Evolutionary conservation across 2,797 vertebrate species (phyloP).

Genomic region (Gallinago nigripennis): DNA sequence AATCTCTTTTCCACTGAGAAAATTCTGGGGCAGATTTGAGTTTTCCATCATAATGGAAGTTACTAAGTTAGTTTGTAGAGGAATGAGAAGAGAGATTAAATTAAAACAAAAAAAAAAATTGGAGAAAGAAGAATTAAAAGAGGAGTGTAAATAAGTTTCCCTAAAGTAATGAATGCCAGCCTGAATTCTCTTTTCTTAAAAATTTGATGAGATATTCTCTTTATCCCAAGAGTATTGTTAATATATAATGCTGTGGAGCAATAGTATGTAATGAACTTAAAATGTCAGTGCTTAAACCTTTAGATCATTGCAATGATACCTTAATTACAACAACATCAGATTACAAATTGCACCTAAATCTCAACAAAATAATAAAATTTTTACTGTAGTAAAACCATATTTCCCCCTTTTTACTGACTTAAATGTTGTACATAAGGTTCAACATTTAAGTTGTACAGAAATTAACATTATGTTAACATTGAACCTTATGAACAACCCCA

Average conservation of each 20-base stretch:
- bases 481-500: not conserved
- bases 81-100: not conserved
- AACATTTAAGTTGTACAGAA: too few species aligned
- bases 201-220: not conserved
- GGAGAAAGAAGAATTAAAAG: not conserved
- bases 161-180: not conserved
- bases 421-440: not conserved
- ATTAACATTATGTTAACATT: too few species aligned
- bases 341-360: not conserved
- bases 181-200: not conserved
- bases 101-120: not conserved
- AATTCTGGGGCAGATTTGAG: not conserved
- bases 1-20: not conserved
- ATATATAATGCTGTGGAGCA: not conserved
- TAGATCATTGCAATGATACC: not conserved
- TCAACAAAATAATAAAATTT: not conserved
- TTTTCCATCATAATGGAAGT: not conserved
- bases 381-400: not conserved
- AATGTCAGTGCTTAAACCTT: not conserved
- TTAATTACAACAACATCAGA: not conserved
- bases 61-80: not conserved
- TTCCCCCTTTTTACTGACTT: not conserved
- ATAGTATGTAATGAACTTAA: not conserved
- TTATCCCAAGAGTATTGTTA: not conserved
- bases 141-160: not conserved